Evolutionary conservation across 2,113 vertebrate genomes (phyloP), one percentile per base, ranked within the genome.

Genomic region (Pachypanchax playfairii): DNA sequence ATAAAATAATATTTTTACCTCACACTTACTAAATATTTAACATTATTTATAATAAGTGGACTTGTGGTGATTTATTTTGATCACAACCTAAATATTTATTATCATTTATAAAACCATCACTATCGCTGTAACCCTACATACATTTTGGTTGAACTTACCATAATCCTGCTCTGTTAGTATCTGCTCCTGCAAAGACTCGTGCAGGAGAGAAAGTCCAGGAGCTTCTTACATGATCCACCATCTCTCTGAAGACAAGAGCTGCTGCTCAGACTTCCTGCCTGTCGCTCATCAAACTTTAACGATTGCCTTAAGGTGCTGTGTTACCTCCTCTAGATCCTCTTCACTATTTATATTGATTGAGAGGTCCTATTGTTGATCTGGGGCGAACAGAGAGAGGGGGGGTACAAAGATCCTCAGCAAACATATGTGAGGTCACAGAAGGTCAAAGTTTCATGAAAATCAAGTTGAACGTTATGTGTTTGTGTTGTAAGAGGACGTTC

Each of bases 231-330:
- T 63, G 69, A 75, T 79, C 53, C 48, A 18, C 18, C 1, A 24
- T 55, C 18, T 62, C 65, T 71, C 73, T 70, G 10, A 51, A 69
- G 73, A 71, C 61, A 55, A 75, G 70, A 29, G 41, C 61, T 2
- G 46, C 70, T 70, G 57, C 25, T 60, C 69, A 79, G 68, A 86
- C 85, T 91, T 85, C 77, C 70, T 61, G 64, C 69, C 81, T 81
- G 82, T 72, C 46, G 58, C 83, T 84, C 87, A 93, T 93, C 77
- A 90, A 92, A 91, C 47, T 89, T 93, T 92, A 88, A 92, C 71
- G 78, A 60, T 44, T 49, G 62, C 78, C 87, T 91, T 87, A 84
- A 88, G 87, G 90, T 91, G 88, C 90, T 66, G 63, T 56, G 35
- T 92, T 92, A 92, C 92, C 80, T 72, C 24, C 82, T 85, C 75